Conservation (phyloP, 1,140 invertebrate genomes). For the Chymomyza costata region DNA sequence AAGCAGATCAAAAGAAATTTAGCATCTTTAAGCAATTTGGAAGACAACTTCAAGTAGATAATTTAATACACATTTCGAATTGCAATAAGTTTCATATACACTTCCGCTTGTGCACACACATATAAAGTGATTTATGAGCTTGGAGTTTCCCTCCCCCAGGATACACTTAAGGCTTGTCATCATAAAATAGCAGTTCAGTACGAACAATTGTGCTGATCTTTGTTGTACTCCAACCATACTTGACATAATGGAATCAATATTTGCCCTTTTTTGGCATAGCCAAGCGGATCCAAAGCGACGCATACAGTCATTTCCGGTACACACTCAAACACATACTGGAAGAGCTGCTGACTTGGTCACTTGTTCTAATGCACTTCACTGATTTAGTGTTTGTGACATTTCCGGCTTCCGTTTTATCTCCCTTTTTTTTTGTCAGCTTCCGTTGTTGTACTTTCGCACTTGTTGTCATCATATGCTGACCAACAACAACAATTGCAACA, state of each 20-base stretch:
- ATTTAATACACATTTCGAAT: constrained; percentile 15
- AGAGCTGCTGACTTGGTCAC: background rate
- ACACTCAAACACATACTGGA: constrained; percentile 8
- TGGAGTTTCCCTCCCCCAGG: too few species aligned
- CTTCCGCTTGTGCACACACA: constrained; percentile 15
- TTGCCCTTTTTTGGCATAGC: too few species aligned
- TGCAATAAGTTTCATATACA: constrained; percentile 23
- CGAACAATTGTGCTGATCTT: constrained; percentile 21
- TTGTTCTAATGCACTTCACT: constrained; percentile 60
- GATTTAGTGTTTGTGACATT: constrained; percentile 68
- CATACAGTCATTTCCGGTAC: constrained; percentile 39
- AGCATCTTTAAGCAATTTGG: too few species aligned
- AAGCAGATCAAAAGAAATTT: too few species aligned
- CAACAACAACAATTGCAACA: constrained; percentile 11
- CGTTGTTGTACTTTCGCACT: constrained; percentile 10
- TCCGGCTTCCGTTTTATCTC: constrained; percentile 45
- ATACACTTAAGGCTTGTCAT: too few species aligned
- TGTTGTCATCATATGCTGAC: constrained; percentile 7
- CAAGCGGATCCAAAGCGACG: too few species aligned
- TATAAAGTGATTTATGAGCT: constrained; percentile 43
- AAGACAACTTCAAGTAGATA: constrained; percentile 46
- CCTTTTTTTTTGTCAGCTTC: constrained; percentile 40
- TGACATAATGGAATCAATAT: constrained; percentile 59
- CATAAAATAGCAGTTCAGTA: constrained; percentile 18
- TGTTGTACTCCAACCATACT: too few species aligned